Percentiles rank a stretch among this genome's conserved stretches.
These are phyloP conservation scores for Eulemur macaco DNA, from an alignment of 2,113 vertebrate genomes.

Conservation along the genomic window DNA sequence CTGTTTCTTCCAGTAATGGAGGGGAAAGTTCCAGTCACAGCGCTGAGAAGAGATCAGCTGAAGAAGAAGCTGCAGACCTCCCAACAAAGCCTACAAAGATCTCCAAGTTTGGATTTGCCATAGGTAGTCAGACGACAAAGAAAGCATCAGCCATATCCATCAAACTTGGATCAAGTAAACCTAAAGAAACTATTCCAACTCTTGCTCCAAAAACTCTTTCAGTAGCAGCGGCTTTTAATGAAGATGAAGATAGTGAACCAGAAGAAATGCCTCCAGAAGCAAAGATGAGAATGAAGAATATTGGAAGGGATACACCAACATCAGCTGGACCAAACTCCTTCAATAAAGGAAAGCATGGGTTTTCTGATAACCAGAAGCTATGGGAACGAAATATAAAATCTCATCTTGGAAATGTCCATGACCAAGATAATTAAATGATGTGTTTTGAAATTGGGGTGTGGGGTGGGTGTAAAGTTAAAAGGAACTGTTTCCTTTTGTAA, in stretches of 20 bases:
- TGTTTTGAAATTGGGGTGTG: no score
- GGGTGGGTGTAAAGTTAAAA: no score
- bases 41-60: constrained; percentile 92
- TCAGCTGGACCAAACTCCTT: no score
- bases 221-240: constrained; percentile 96
- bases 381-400: no score
- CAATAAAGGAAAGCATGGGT: no score
- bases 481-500: no score
- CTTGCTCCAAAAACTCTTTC: constrained; percentile 92
- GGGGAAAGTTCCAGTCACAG: constrained; percentile 92
- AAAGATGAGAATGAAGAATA: constrained; percentile 99
- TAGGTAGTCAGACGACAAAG: constrained; percentile 90
- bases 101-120: constrained; percentile 94
- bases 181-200: constrained; percentile 92
- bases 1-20: constrained; percentile 99
- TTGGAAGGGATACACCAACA: constrained; percentile 86
- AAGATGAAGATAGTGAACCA: constrained; percentile 97
- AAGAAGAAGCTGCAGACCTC: constrained; percentile 89
- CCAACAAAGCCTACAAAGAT: constrained; percentile 92
- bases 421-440: no score
- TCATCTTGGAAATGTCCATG: no score
- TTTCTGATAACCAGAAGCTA: no score
- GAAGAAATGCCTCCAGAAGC: constrained; percentile 99
- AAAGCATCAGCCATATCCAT: constrained; percentile 95
- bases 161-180: constrained; percentile 96